These are phyloP conservation scores for Halcyon badia DNA, from an alignment of 2,797 vertebrate genomes.

Conservation along the genomic window DNA sequence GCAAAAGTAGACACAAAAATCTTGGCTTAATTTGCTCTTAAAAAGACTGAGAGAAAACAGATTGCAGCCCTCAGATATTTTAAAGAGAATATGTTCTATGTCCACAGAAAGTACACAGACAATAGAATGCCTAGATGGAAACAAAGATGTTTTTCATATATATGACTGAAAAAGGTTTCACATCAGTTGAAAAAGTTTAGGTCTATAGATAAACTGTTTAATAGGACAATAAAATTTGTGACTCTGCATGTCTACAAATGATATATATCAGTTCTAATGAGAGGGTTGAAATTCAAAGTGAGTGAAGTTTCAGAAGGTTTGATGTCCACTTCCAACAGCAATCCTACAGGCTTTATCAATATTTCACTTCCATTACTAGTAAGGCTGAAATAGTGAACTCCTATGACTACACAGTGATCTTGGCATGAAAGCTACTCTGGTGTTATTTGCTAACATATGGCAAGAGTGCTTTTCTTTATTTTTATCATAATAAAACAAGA, in stretches of 20 bases:
- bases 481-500: not conserved
- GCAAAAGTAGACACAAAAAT: not conserved
- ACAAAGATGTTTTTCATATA: not conserved
- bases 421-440: not conserved
- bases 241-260: not conserved
- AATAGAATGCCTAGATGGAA: not conserved
- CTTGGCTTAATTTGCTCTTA: not conserved
- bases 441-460: not conserved
- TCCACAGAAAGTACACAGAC: not conserved
- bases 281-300: not conserved
- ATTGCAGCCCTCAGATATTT: not conserved
- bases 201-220: not conserved
- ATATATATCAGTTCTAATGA: not conserved
- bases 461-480: not conserved
- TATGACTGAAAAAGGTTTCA: not conserved
- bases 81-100: not conserved
- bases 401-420: not conserved
- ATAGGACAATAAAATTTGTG: not conserved
- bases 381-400: not conserved
- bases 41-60: not conserved
- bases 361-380: not conserved
- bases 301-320: not conserved
- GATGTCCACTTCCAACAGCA: not conserved
- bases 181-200: not conserved
- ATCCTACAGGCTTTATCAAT: not conserved